These are phyloP conservation scores for Lerema accius DNA, from an alignment of 1,140 invertebrate species.

Conservation along the genomic window DNA sequence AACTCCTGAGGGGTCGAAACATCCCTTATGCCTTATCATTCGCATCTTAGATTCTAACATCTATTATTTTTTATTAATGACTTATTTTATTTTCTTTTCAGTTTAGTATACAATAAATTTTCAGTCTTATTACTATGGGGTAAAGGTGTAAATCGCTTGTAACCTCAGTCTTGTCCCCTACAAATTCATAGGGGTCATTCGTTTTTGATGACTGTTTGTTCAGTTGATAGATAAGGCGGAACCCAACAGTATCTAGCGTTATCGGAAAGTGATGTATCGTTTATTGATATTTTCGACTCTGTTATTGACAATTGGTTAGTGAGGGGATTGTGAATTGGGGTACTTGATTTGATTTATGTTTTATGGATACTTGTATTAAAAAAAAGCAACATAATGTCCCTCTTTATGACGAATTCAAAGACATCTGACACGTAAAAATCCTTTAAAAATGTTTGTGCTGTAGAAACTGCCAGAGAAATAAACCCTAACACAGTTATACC, in stretches of 20 bases:
- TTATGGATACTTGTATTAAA: too few species aligned
- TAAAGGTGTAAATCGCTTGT: neutral
- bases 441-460: too few species aligned
- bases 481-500: too few species aligned
- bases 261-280: slow-evolving; percentile 22
- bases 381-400: too few species aligned
- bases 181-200: slow-evolving; percentile 13
- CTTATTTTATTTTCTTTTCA: slow-evolving; percentile 65
- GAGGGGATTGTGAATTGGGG: too few species aligned
- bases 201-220: slow-evolving; percentile 20
- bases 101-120: too few species aligned
- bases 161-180: neutral
- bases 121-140: neutral
- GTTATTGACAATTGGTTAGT: slow-evolving; percentile 13
- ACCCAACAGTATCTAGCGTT: slow-evolving; percentile 17
- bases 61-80: slow-evolving; percentile 69
- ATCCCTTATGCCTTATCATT: slow-evolving; percentile 47
- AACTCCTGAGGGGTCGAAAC: slow-evolving; percentile 36
- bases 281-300: slow-evolving; percentile 26
- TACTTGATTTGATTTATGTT: too few species aligned
- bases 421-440: too few species aligned
- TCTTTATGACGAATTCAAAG: too few species aligned
- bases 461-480: too few species aligned
- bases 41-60: slow-evolving; percentile 59
- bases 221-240: slow-evolving; percentile 28